Evolutionary conservation across 2,113 vertebrate species (phyloP).

Genomic region (Agapornis roseicollis): DNA sequence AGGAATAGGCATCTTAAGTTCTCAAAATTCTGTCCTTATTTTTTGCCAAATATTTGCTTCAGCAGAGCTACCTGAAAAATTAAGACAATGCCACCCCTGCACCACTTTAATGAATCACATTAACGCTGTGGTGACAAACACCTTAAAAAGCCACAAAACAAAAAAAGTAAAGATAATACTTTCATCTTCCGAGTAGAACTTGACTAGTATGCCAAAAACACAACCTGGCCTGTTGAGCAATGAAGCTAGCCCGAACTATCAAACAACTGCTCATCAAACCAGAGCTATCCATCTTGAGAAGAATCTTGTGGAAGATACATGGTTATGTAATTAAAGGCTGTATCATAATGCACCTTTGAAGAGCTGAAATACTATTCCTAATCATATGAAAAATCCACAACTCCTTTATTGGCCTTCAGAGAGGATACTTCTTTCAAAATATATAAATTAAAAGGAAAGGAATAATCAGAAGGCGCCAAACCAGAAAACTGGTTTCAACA

Average conservation of each 20-base stretch:
- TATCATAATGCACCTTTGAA: neutral
- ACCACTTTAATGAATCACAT: neutral
- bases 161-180: neutral
- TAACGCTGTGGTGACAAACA: neutral
- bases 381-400: neutral
- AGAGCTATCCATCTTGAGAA: neutral
- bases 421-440: neutral
- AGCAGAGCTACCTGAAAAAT: neutral
- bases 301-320: neutral
- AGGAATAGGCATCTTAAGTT: neutral
- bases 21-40: neutral
- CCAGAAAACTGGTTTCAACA: neutral
- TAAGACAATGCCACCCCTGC: rapidly evolving
- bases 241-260: neutral
- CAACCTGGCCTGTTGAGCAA: neutral
- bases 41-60: neutral
- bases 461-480: neutral
- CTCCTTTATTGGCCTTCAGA: neutral
- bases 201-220: neutral
- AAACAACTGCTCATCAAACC: neutral
- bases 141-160: neutral
- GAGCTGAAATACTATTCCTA: neutral
- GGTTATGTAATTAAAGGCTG: neutral
- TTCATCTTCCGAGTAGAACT: neutral
- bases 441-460: neutral